Percentiles rank a stretch among this genome's conserved stretches.
Evolutionary conservation across 2,797 vertebrate species (phyloP).

Genomic region (Crenuchus spilurus): DNA sequence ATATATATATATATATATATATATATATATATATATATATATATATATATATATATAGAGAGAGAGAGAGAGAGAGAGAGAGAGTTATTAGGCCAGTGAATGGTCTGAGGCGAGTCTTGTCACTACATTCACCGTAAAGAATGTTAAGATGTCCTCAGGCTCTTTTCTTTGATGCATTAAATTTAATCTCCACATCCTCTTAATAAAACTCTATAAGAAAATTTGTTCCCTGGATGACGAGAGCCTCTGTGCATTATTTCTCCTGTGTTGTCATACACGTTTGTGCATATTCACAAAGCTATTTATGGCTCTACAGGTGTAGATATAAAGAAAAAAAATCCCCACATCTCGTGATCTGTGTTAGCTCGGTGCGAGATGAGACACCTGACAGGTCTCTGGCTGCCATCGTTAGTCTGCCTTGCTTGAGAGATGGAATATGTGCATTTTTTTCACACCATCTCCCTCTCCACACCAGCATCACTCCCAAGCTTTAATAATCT

Average conservation of each 20-base stretch:
- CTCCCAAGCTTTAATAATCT: constrained; percentile 11
- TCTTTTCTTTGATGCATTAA: constrained; percentile 15
- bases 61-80: constrained; percentile 46
- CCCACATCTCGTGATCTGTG: background rate
- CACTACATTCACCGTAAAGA: background rate
- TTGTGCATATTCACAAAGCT: constrained; percentile 35
- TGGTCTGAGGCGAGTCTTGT: background rate
- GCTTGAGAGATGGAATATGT: background rate
- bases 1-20: no score
- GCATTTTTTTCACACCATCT: background rate
- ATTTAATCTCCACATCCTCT: constrained; percentile 1
- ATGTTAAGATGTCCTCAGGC: constrained; percentile 2
- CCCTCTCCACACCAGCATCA: background rate
- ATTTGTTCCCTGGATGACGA: constrained; percentile 9
- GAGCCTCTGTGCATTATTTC: background rate
- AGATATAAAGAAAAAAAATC: background rate
- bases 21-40: no score
- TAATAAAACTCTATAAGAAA: constrained; percentile 3
- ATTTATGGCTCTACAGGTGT: background rate
- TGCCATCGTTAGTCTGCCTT: background rate
- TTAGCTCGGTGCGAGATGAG: background rate
- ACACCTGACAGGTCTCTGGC: background rate
- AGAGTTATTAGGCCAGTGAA: background rate
- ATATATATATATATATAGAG: constrained; percentile 66
- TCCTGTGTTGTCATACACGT: constrained; percentile 39